phyloP scores from a whole-genome alignment of 2,113 vertebrate genomes.

The Chionodraco myersi region DNA sequence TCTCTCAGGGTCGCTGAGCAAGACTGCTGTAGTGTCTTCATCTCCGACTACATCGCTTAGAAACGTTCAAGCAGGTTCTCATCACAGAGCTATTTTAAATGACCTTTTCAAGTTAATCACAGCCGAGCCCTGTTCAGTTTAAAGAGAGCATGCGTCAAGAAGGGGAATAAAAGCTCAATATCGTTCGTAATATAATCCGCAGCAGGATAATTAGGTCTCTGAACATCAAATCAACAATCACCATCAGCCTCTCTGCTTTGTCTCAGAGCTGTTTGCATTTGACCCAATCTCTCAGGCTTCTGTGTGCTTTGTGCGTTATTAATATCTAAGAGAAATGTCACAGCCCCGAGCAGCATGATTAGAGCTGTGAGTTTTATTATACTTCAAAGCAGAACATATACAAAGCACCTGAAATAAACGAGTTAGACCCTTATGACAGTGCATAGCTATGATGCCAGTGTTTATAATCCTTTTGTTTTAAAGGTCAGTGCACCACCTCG shows the following conservation, averaged over 20 bases:
- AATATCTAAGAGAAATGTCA: constrained; percentile 65
- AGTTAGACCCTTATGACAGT: constrained; percentile 29
- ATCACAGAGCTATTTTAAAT: constrained; percentile 73
- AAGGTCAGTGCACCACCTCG: constrained; percentile 68
- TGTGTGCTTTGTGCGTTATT: constrained; percentile 65
- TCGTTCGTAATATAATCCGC: constrained; percentile 42
- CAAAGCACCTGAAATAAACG: constrained; percentile 66
- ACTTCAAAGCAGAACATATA: constrained; percentile 65
- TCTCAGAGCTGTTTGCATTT: constrained; percentile 61
- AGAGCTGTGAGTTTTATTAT: constrained; percentile 60
- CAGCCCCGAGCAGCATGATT: constrained; percentile 61
- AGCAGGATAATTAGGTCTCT: constrained; percentile 59
- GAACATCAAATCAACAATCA: constrained; percentile 68
- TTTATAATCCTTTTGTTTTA: constrained; percentile 71
- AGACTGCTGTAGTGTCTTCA: constrained; percentile 51
- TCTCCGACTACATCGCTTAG: constrained; percentile 71
- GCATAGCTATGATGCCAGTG: constrained; percentile 37
- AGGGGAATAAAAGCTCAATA: neutral
- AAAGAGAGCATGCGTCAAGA: constrained; percentile 50
- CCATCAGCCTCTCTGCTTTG: constrained; percentile 56
- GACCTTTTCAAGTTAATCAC: constrained; percentile 79
- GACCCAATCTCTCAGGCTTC: constrained; percentile 44
- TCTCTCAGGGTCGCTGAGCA: constrained; percentile 73
- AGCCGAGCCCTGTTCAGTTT: constrained; percentile 65
- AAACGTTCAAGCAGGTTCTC: constrained; percentile 75